These are phyloP conservation scores for Eulemur rufifrons DNA, from an alignment of 2,113 vertebrate genomes.

Conservation along the genomic window DNA sequence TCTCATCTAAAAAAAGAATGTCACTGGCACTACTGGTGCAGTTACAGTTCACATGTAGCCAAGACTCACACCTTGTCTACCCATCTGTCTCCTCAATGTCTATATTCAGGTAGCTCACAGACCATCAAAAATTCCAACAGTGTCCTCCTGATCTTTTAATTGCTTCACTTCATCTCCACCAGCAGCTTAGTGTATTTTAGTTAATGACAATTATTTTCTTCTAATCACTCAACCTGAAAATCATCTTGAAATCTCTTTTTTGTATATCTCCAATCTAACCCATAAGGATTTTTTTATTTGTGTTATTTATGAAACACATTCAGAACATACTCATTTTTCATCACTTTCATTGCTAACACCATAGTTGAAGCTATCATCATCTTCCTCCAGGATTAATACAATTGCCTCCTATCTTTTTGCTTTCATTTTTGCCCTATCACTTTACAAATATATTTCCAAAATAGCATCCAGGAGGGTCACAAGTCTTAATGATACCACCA, in stretches of 20 bases:
- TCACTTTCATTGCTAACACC: background rate
- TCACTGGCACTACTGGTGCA: background rate
- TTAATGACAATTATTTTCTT: background rate
- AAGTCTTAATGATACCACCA: background rate
- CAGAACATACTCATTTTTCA: background rate
- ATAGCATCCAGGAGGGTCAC: accelerated
- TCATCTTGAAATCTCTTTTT: background rate
- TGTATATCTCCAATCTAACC: background rate
- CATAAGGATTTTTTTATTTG: background rate
- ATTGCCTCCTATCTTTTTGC: background rate
- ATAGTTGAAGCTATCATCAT: too few relatives aligned
- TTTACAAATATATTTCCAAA: background rate
- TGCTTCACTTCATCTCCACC: background rate
- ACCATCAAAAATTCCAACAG: background rate
- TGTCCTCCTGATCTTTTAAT: background rate
- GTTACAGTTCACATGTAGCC: background rate
- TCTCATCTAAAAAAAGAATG: background rate
- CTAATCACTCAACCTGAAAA: background rate
- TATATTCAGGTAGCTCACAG: background rate
- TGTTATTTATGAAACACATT: background rate
- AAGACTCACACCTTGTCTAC: background rate
- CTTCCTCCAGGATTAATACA: background rate
- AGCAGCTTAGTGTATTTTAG: background rate
- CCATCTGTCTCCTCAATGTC: background rate
- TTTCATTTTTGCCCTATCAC: background rate